Percentiles rank a stretch among this genome's conserved stretches.
phyloP scores from a whole-genome alignment of 2,113 vertebrate species.

The Bujurquina vittata region DNA sequence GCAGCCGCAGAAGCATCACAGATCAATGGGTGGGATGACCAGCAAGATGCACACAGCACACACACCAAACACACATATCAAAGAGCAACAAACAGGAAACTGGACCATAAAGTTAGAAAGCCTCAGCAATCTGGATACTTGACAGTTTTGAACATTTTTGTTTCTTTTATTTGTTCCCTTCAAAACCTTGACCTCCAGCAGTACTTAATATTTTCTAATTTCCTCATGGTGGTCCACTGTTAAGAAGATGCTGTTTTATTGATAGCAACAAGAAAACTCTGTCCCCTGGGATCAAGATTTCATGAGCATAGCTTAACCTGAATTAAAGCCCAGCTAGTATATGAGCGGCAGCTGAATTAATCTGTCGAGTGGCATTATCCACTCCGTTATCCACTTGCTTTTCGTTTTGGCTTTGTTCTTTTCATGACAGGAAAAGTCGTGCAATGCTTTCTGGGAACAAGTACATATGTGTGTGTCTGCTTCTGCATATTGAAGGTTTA shows the following conservation, averaged over 20 bases:
- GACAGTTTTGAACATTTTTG: background rate
- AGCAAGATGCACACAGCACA: too few relatives aligned
- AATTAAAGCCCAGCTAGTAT: background rate
- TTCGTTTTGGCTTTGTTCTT: background rate
- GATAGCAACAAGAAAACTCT: background rate
- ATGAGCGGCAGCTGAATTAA: background rate
- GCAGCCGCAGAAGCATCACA: too few relatives aligned
- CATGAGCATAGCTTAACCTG: background rate
- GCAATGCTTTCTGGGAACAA: background rate
- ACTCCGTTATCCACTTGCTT: background rate
- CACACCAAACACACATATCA: too few relatives aligned
- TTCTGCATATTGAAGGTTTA: background rate
- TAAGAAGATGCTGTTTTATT: slow-evolving; percentile 15
- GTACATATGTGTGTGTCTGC: background rate
- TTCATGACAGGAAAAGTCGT: background rate
- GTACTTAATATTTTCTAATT: background rate
- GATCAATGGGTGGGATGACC: too few relatives aligned
- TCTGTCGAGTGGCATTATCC: background rate
- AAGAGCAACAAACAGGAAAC: too few relatives aligned
- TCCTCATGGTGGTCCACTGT: background rate
- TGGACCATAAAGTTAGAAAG: background rate
- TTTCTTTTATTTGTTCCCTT: background rate
- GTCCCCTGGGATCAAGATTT: background rate
- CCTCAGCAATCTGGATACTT: background rate
- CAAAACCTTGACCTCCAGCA: background rate